Percentiles rank a stretch among this genome's conserved stretches.
Conservation (phyloP, 2,888 invertebrate genomes). For the Tachina fera region DNA sequence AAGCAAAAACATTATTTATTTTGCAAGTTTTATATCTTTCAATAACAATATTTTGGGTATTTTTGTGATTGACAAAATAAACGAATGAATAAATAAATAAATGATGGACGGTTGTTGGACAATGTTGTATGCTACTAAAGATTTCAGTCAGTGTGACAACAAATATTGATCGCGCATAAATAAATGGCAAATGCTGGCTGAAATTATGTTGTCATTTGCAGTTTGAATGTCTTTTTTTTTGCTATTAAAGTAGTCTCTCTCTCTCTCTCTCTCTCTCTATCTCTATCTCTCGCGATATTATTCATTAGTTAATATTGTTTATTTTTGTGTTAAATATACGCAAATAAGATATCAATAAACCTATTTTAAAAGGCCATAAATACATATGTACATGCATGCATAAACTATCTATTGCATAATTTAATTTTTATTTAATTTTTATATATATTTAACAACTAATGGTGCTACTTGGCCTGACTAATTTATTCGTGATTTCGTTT, state of each 20-base stretch:
- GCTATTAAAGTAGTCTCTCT: neutral
- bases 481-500: conserved; percentile 19
- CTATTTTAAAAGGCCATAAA: conserved; percentile 69
- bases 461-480: conserved; percentile 24
- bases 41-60: neutral
- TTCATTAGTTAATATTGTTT: conserved; percentile 19
- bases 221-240: conserved; percentile 3
- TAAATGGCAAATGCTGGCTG: conserved; percentile 38
- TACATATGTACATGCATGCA: neutral
- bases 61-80: conserved; percentile 35
- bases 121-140: conserved; percentile 47
- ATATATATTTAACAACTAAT: conserved; percentile 20
- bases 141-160: conserved; percentile 58
- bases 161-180: conserved; percentile 66
- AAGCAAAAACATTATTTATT: neutral
- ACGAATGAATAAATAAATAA: conserved; percentile 12
- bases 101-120: conserved; percentile 1
- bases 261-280: neutral
- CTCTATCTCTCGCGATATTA: neutral
- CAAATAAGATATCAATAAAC: conserved; percentile 70
- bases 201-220: conserved; percentile 41
- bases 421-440: conserved; percentile 31
- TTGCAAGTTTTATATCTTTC: conserved; percentile 4
- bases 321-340: conserved; percentile 46
- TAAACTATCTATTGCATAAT: conserved; percentile 44